phyloP scores from a whole-genome alignment of 2,113 vertebrate genomes.

The Boulengeromyrus knoepffleri region DNA sequence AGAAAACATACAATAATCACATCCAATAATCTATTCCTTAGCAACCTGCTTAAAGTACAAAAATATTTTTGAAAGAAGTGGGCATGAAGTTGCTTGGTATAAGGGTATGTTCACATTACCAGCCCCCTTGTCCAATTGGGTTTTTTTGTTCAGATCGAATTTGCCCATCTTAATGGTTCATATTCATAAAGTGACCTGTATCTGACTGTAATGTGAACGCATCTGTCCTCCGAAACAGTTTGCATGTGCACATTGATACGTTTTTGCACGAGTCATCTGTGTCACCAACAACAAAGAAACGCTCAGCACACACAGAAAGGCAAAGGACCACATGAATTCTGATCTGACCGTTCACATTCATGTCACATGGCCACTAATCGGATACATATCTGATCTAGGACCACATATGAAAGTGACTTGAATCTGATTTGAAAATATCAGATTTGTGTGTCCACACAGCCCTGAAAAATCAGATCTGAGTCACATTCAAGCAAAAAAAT shows the following conservation, averaged over 20 bases:
- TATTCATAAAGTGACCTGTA: background rate
- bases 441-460: background rate
- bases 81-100: background rate
- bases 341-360: background rate
- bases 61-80: background rate
- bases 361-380: too few relatives aligned
- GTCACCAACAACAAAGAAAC: background rate
- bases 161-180: background rate
- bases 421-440: too few relatives aligned
- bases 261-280: background rate
- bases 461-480: background rate
- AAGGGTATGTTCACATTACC: background rate
- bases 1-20: background rate
- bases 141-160: background rate
- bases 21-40: background rate
- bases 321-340: background rate
- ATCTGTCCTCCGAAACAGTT: background rate
- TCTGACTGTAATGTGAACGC: background rate
- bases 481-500: background rate
- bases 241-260: background rate
- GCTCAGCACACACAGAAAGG: background rate
- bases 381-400: too few relatives aligned
- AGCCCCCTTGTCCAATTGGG: background rate
- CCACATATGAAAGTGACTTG: too few relatives aligned
- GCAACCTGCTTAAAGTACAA: background rate